phyloP scores from a whole-genome alignment of 2,888 invertebrate genomes.

The Xylota segnis region DNA sequence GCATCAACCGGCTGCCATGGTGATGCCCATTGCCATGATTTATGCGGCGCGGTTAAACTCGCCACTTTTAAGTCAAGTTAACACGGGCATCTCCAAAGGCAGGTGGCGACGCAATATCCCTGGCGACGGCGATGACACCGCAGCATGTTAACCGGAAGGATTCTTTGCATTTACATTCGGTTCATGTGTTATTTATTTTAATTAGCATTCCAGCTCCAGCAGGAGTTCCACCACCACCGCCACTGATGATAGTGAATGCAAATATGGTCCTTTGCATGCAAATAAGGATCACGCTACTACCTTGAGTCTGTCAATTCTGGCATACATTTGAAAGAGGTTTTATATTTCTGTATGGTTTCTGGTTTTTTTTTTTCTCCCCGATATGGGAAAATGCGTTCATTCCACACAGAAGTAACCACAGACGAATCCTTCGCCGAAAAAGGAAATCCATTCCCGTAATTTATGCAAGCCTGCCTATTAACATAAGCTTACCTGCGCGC shows the following conservation, averaged over 20 bases:
- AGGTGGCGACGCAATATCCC: constrained; percentile 54
- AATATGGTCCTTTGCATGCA: constrained; percentile 59
- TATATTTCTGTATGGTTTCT: not conserved
- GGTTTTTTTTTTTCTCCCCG: constrained; percentile 20
- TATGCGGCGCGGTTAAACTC: constrained; percentile 65
- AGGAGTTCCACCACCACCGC: constrained; percentile 10
- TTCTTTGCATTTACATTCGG: constrained; percentile 43
- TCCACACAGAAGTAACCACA: constrained; percentile 14
- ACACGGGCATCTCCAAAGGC: constrained; percentile 43
- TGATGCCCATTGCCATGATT: constrained; percentile 39
- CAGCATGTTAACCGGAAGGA: constrained; percentile 31
- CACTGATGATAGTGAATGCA: constrained; percentile 20
- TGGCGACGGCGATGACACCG: constrained; percentile 5
- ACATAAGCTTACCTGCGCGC: constrained; percentile 44
- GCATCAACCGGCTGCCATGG: constrained; percentile 22
- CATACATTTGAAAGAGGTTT: constrained; percentile 20
- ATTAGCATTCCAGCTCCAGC: constrained; percentile 62
- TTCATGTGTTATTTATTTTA: constrained; percentile 74
- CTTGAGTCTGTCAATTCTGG: constrained; percentile 31
- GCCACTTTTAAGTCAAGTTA: constrained; percentile 57
- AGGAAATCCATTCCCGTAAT: constrained; percentile 42
- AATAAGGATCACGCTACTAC: constrained; percentile 48
- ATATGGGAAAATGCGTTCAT: constrained; percentile 14
- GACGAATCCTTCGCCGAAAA: constrained; percentile 20
- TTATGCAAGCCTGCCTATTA: constrained; percentile 58